These are phyloP conservation scores for Diplodus puntazzo DNA, from an alignment of 2,797 vertebrate genomes.

Conservation along the genomic window DNA sequence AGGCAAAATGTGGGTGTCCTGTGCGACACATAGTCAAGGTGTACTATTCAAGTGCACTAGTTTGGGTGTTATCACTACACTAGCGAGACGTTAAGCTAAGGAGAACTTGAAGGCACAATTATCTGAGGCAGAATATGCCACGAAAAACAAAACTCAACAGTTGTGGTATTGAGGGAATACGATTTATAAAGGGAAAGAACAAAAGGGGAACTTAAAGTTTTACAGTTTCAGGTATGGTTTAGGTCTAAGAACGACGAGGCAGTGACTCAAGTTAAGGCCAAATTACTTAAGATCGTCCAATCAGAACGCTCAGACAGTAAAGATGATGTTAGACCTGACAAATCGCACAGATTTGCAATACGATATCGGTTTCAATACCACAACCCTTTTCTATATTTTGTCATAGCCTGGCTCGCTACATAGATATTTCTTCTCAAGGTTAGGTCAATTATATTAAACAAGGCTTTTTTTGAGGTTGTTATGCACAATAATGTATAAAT, in stretches of 20 bases:
- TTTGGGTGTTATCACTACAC: slow-evolving; percentile 74
- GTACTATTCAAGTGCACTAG: slow-evolving; percentile 71
- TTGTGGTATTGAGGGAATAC: slow-evolving; percentile 52
- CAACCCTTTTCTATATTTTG: slow-evolving; percentile 54
- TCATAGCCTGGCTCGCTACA: slow-evolving; percentile 73
- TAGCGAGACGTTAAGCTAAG: slow-evolving; percentile 76
- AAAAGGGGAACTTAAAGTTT: slow-evolving; percentile 37
- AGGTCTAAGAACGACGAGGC: slow-evolving; percentile 73
- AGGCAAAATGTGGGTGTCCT: slow-evolving; percentile 67
- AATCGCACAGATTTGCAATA: slow-evolving; percentile 69
- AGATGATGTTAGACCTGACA: slow-evolving; percentile 71
- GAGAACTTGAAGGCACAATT: slow-evolving; percentile 89
- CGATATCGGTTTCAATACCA: slow-evolving; percentile 62
- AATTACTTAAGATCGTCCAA: slow-evolving; percentile 73
- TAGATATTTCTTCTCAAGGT: slow-evolving; percentile 72
- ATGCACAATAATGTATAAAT: slow-evolving; percentile 87
- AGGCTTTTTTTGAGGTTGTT: slow-evolving; percentile 78
- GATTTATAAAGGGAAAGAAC: slow-evolving; percentile 40
- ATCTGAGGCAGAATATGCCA: slow-evolving; percentile 78
- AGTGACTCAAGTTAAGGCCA: slow-evolving; percentile 85
- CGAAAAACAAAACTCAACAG: slow-evolving; percentile 68
- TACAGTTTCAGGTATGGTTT: slow-evolving; percentile 67
- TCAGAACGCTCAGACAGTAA: slow-evolving; percentile 69
- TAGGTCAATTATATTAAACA: slow-evolving; percentile 84
- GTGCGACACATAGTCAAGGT: slow-evolving; percentile 60